phyloP scores from a whole-genome alignment of 2,888 invertebrate genomes.

The Lepidochrysops patricia region DNA sequence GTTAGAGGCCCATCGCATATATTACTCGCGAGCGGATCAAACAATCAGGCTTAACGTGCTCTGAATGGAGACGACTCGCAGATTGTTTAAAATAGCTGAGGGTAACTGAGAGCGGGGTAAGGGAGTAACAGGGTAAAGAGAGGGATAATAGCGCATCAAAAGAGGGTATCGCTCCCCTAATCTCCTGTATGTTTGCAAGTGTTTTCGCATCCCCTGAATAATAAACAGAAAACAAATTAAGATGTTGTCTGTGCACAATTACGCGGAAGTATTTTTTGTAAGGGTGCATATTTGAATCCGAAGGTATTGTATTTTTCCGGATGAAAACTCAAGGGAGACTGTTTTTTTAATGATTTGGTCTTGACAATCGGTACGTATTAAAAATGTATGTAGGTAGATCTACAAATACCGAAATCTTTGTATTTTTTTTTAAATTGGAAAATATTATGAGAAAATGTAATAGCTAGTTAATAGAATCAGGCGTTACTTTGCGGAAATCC shows the following conservation, averaged over 20 bases:
- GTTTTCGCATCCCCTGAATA: constrained; percentile 3
- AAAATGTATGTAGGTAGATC: too few relatives aligned
- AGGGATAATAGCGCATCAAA: neutral
- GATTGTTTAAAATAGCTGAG: constrained; percentile 7
- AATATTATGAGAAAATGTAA: too few relatives aligned
- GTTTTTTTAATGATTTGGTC: neutral
- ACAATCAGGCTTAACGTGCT: constrained; percentile 26
- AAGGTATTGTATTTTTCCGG: neutral
- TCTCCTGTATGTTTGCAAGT: constrained; percentile 1
- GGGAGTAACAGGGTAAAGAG: neutral
- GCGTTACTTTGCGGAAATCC: too few relatives aligned
- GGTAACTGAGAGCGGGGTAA: neutral
- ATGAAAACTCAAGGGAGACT: neutral
- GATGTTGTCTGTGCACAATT: neutral
- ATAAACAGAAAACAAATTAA: constrained; percentile 8
- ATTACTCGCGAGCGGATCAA: constrained; percentile 29
- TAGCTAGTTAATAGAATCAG: too few relatives aligned
- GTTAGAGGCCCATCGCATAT: constrained; percentile 32
- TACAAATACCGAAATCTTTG: too few relatives aligned
- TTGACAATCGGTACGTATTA: too few relatives aligned
- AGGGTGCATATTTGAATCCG: neutral
- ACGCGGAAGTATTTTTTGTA: constrained; percentile 3
- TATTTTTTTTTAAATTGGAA: too few relatives aligned
- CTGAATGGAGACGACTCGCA: constrained; percentile 18
- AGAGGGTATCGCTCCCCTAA: neutral